Percentiles rank a stretch among this genome's conserved stretches.
These are phyloP conservation scores for Melitaea athalia DNA, from an alignment of 2,888 invertebrate species.

Conservation along the genomic window DNA sequence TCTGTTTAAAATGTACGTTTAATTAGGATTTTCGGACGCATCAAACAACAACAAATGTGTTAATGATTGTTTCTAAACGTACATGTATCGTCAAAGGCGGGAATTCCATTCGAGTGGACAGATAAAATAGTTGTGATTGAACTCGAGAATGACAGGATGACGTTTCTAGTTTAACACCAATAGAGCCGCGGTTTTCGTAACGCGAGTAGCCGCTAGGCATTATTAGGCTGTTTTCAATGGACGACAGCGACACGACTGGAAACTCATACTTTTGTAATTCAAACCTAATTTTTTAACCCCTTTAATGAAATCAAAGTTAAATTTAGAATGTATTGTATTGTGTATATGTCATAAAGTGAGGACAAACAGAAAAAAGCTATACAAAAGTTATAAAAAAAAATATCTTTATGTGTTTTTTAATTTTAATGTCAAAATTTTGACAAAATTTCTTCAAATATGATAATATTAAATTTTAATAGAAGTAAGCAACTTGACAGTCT, in stretches of 20 bases:
- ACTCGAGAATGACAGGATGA: slow-evolving; percentile 20
- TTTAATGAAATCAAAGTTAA: not conserved
- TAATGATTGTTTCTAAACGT: not conserved
- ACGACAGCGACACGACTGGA: slow-evolving; percentile 13
- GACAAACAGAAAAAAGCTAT: no score
- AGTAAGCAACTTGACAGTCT: no score
- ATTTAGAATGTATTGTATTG: not conserved
- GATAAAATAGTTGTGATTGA: slow-evolving; percentile 16
- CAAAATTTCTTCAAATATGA: no score
- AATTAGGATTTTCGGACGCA: not conserved
- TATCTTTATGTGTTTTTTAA: no score
- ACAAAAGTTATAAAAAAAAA: no score
- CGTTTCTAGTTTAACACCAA: slow-evolving; percentile 26
- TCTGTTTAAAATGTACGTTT: no score
- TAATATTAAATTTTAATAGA: no score
- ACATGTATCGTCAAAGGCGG: not conserved
- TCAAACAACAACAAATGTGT: not conserved
- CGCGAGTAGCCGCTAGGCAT: slow-evolving; percentile 21
- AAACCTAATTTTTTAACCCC: not conserved
- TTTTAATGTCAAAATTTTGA: no score
- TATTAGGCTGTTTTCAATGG: slow-evolving; percentile 4
- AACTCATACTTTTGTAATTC: no score
- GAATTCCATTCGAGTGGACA: slow-evolving; percentile 9
- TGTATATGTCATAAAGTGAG: no score
- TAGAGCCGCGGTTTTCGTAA: slow-evolving; percentile 15